Evolutionary conservation across 2,113 vertebrate species (phyloP).

Genomic region (Pterophyllum scalare): DNA sequence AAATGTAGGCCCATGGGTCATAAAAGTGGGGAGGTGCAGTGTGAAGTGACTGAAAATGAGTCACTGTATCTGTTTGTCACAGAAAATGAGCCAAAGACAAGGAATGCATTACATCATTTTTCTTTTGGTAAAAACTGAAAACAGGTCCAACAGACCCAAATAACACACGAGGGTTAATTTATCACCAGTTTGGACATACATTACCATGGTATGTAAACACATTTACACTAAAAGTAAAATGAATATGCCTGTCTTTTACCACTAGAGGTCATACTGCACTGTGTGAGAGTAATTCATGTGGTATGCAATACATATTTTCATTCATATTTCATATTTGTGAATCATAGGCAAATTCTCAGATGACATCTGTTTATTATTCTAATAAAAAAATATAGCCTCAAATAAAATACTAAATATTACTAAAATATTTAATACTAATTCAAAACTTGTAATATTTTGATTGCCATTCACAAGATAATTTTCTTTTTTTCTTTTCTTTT

Average conservation of each 20-base stretch:
- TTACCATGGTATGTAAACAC: neutral
- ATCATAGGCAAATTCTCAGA: neutral
- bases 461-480: neutral
- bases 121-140: no score
- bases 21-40: no score
- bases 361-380: neutral
- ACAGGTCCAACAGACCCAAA: no score
- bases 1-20: neutral
- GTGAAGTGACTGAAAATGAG: no score
- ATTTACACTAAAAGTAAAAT: neutral
- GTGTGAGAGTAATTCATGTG: neutral
- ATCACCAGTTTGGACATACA: no score
- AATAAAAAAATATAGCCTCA: neutral
- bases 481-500: neutral
- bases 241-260: slow-evolving; percentile 6
- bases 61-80: no score
- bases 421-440: no score
- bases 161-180: no score
- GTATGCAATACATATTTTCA: neutral
- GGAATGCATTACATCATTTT: no score
- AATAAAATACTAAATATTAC: no score
- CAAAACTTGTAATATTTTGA: no score
- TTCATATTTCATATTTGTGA: neutral
- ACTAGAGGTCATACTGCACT: slow-evolving; percentile 45
- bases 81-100: no score